phyloP scores from a whole-genome alignment of 2,888 invertebrate genomes.

The Julus scanicus region DNA sequence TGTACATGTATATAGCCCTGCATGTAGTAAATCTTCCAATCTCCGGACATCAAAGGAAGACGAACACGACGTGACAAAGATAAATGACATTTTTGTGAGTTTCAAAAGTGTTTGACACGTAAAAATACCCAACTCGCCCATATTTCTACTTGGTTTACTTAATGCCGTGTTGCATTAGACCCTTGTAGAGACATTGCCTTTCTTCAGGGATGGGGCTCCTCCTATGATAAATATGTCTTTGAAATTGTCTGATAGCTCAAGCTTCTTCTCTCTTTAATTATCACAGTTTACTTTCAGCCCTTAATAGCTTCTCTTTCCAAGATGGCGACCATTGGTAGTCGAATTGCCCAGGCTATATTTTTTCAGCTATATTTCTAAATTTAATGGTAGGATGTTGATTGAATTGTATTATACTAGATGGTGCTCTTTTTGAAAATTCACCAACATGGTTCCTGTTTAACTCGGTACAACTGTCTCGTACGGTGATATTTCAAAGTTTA shows the following conservation, averaged over 20 bases:
- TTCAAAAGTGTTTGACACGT: conserved; percentile 46
- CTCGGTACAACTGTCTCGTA: too few relatives aligned
- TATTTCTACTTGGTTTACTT: conserved; percentile 41
- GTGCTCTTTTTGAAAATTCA: too few relatives aligned
- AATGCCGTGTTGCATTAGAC: conserved; percentile 7
- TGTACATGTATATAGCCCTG: neutral
- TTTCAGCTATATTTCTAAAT: too few relatives aligned
- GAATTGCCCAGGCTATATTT: too few relatives aligned
- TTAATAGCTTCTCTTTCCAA: too few relatives aligned
- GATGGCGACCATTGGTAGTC: too few relatives aligned
- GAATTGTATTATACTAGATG: too few relatives aligned
- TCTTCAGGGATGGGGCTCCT: neutral
- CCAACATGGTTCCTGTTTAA: too few relatives aligned
- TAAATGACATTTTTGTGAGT: conserved; percentile 50
- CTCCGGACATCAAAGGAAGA: conserved; percentile 48
- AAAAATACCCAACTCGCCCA: conserved; percentile 41
- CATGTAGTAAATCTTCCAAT: conserved; percentile 49
- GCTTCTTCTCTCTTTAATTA: neutral
- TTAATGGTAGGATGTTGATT: too few relatives aligned
- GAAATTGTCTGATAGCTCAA: neutral
- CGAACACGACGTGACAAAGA: conserved; percentile 52
- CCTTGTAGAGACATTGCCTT: conserved; percentile 13
- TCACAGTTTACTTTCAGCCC: too few relatives aligned
- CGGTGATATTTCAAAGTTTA: too few relatives aligned
- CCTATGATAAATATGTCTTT: neutral